Percentiles rank a stretch among this genome's conserved stretches.
Evolutionary conservation across 2,113 vertebrate species (phyloP).

Genomic region (Hypocryptadius cinnamomeus): DNA sequence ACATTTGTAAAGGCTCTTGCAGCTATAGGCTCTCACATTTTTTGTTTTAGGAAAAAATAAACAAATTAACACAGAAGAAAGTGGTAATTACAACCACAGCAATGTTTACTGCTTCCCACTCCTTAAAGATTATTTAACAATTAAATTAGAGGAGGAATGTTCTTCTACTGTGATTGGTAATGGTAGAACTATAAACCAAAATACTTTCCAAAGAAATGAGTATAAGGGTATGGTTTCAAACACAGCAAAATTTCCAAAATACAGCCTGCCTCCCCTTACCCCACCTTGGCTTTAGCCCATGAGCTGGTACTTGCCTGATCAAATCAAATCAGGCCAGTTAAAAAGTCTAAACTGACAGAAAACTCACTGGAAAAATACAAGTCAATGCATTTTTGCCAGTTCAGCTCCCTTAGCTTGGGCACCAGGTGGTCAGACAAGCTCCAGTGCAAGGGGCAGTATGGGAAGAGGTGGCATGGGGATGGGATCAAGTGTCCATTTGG

Average conservation of each 20-base stretch:
- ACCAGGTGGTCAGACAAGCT: background rate
- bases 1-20: background rate
- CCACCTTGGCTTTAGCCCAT: background rate
- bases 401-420: background rate
- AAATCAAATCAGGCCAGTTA: background rate
- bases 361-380: background rate
- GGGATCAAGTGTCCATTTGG: background rate
- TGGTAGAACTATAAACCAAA: background rate
- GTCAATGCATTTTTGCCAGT: background rate
- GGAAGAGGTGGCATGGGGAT: fast-evolving
- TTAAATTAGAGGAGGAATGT: background rate
- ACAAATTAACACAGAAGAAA: background rate
- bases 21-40: background rate
- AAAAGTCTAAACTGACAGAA: background rate
- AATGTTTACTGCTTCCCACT: background rate
- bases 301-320: background rate
- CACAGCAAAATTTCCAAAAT: background rate
- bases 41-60: background rate
- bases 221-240: background rate
- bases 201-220: background rate
- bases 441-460: background rate
- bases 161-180: background rate
- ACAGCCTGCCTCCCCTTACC: background rate
- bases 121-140: background rate
- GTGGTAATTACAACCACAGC: background rate